A percentile compares a stretch with the other conserved stretches of the same genome.
Evolutionary conservation across 2,113 vertebrate genomes (phyloP).

Genomic region (Thalassarche chlororhynchos): DNA sequence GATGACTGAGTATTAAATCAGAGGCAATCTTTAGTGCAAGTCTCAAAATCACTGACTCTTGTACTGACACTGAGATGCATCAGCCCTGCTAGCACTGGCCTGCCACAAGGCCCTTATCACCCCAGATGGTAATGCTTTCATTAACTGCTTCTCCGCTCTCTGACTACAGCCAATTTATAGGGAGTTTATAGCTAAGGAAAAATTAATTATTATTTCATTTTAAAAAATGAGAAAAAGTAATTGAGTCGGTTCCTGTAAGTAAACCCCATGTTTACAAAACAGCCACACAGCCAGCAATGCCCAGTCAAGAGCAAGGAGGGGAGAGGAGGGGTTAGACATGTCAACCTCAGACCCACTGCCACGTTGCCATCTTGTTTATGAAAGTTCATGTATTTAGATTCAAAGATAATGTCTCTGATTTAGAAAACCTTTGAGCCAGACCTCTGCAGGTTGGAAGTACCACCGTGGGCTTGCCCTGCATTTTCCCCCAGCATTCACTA

Average conservation of each 20-base stretch:
- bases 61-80: neutral
- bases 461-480: neutral
- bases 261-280: neutral
- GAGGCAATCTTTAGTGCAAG: neutral
- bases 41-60: neutral
- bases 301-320: neutral
- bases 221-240: neutral
- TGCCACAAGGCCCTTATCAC: neutral
- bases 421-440: neutral
- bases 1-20: neutral
- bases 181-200: neutral
- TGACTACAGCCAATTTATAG: neutral
- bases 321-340: neutral
- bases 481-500: neutral
- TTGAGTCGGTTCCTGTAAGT: neutral
- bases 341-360: neutral
- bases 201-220: neutral
- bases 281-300: neutral
- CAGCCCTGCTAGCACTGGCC: neutral
- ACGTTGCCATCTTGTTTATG: neutral
- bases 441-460: neutral
- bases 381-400: neutral
- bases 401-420: neutral
- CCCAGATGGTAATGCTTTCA: neutral
- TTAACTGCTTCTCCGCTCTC: neutral